phyloP scores from a whole-genome alignment of 2,888 invertebrate genomes.

The Amorpha juglandis region DNA sequence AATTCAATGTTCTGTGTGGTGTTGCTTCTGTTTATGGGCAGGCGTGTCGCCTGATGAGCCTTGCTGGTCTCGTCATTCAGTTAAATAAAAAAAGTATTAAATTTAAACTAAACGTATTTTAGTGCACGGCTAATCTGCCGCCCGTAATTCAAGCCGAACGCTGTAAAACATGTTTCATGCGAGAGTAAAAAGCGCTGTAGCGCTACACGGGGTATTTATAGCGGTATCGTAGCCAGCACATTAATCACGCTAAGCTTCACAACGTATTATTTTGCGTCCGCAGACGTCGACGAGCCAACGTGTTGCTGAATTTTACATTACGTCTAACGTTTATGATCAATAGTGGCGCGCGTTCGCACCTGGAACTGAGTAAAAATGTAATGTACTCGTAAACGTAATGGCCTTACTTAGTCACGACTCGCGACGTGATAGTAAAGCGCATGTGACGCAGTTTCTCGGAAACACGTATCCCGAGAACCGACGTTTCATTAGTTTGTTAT shows the following conservation, averaged over 20 bases:
- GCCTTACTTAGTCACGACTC: conserved; percentile 2
- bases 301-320: conserved; percentile 24
- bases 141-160: conserved; percentile 24
- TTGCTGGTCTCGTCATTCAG: too few species aligned
- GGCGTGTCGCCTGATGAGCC: too few species aligned
- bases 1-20: too few species aligned
- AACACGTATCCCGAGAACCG: too few species aligned
- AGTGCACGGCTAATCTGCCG: conserved; percentile 23
- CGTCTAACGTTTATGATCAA: conserved; percentile 24
- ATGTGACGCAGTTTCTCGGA: neutral
- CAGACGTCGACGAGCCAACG: conserved; percentile 16
- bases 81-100: too few species aligned
- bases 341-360: conserved; percentile 18
- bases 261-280: conserved; percentile 27
- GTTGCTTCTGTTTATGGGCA: too few species aligned
- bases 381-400: conserved; percentile 15
- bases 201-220: conserved; percentile 24
- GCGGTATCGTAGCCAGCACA: conserved; percentile 11
- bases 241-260: conserved; percentile 27
- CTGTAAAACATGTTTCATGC: conserved; percentile 25
- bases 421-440: neutral
- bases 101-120: conserved; percentile 24
- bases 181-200: conserved; percentile 25
- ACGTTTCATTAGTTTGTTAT: neutral
- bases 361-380: conserved; percentile 23